phyloP scores from a whole-genome alignment of 2,797 vertebrate genomes.

The Catharus ustulatus region DNA sequence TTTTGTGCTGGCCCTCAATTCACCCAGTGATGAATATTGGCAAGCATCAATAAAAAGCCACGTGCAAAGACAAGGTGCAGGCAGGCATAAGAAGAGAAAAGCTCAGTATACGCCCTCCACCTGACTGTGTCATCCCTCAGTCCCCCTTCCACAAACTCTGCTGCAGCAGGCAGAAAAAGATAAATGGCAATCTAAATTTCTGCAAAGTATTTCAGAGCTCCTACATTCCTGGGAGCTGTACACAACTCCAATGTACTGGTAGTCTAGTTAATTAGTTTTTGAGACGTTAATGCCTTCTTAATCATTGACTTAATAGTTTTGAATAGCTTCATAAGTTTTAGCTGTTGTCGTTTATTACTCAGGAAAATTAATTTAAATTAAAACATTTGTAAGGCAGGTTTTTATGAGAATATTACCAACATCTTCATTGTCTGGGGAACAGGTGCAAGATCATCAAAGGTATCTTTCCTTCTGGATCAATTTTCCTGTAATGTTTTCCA shows the following conservation, averaged over 20 bases:
- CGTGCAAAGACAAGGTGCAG: background rate
- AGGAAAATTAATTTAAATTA: constrained; percentile 80
- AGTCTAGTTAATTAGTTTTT: constrained; percentile 76
- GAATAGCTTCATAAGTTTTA: constrained; percentile 75
- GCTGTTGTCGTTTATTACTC: constrained; percentile 77
- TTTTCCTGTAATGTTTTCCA: constrained; percentile 63
- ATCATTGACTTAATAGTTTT: constrained; percentile 75
- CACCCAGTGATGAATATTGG: background rate
- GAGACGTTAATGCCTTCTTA: constrained; percentile 72
- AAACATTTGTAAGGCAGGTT: constrained; percentile 77
- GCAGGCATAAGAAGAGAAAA: background rate
- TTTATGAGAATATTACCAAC: constrained; percentile 76
- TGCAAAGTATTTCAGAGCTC: constrained; percentile 61
- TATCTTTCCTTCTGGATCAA: constrained; percentile 71
- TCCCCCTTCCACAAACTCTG: background rate
- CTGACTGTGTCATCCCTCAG: background rate
- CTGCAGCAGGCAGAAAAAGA: constrained; percentile 42
- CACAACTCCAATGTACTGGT: constrained; percentile 67
- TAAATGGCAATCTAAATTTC: constrained; percentile 62
- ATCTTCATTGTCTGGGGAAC: constrained; percentile 72
- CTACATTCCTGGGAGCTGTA: constrained; percentile 70
- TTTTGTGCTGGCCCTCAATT: background rate
- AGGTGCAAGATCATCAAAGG: constrained; percentile 71
- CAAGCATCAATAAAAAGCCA: background rate
- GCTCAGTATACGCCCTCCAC: background rate